Base-by-base conservation (phyloP, 2,113 vertebrate species). In the Vulpes ferrilata region DNA sequence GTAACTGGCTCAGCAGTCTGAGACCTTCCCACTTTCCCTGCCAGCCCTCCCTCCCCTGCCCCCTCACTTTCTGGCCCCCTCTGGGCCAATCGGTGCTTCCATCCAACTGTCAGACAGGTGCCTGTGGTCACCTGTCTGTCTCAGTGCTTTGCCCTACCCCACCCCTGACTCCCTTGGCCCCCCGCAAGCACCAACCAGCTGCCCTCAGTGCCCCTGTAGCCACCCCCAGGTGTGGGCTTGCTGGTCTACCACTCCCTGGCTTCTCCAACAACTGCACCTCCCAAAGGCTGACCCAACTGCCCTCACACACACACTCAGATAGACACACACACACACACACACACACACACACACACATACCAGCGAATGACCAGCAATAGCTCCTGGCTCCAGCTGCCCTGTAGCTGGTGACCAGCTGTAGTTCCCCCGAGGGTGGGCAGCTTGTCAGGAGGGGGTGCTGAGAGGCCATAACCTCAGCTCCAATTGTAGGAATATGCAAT, bases 41-140 rank as follows among this genome's bases (percentile, higher is more conserved):
- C 19, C 11, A 25, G 48, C 13, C 69, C n/a, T 8, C 38, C 65
- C 17, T 69, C 38, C 91, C 95, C 78, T 71, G 86, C 69, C 38
- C 91, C 95, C 78, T 71, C 82, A 97, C 88, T 97, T 96, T 98
- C 94, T 96, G 96, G 98, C 97, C 97, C 93, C 17, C 6, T 92
- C 93, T 3, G 97, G 98, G 98, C 96, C 95, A 43, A 93, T 95
- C 96, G 98, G 97, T 98, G 98, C 97, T 97, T 97, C 98, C 96
- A 95, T 94, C 69, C 88, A 32, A 88, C 69, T 95, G 96, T 87
- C 81, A 71, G 97, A 87, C 91, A 10, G 76, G 91, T 83, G 96
- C 53, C 95, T 15, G 10, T 30, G 12, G 88, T 23, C 30, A 16
- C 96, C 96, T 51, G 92, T 71, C 94, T 88, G 95, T 74, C 93